Evolutionary conservation across 2,113 vertebrate species (phyloP).

Genomic region (Neodon shergylaensis): DNA sequence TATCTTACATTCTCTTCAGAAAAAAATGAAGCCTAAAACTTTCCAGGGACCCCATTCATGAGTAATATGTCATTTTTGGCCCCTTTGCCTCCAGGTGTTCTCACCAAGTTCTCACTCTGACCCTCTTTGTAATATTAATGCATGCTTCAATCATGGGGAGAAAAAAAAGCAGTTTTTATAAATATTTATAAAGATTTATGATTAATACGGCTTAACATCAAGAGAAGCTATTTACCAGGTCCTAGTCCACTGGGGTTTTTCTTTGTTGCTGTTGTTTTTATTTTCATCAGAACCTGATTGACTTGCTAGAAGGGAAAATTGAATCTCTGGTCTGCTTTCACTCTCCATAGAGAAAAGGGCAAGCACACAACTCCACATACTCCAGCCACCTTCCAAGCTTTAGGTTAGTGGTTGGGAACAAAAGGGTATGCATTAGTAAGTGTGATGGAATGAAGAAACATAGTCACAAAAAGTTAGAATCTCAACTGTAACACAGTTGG

Average conservation of each 20-base stretch:
- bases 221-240: neutral
- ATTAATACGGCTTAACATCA: neutral
- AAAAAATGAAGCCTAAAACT: neutral
- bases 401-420: neutral
- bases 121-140: neutral
- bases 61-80: neutral
- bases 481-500: neutral
- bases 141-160: neutral
- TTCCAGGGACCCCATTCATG: rapidly evolving
- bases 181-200: neutral
- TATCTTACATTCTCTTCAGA: neutral
- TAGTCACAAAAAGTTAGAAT: neutral
- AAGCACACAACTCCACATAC: neutral
- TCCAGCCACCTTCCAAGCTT: neutral
- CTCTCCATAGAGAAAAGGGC: neutral
- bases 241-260: neutral
- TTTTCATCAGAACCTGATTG: neutral
- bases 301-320: neutral
- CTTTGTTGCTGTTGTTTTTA: too few species aligned
- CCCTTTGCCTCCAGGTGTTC: neutral
- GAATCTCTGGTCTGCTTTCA: neutral
- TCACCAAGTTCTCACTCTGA: neutral
- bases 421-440: neutral
- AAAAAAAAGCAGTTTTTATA: neutral
- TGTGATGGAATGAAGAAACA: neutral